phyloP scores from a whole-genome alignment of 2,888 invertebrate species.

The Drosophila monieri region DNA sequence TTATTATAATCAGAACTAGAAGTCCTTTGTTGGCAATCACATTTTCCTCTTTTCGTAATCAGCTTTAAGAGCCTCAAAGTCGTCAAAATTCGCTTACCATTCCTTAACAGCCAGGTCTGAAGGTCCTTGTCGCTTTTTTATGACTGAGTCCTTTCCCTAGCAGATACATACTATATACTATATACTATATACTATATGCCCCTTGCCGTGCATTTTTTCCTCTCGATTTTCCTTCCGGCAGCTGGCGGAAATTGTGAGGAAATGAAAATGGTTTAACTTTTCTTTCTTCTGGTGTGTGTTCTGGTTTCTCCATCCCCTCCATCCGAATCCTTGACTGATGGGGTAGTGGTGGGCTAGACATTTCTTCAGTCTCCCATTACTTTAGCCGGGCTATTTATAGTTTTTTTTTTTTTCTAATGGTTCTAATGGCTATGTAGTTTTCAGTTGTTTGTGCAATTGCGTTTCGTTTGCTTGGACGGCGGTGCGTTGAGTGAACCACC shows the following conservation, averaged over 20 bases:
- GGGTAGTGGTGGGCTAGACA: neutral
- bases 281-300: slow-evolving; percentile 31
- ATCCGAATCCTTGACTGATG: slow-evolving; percentile 29
- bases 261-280: slow-evolving; percentile 70
- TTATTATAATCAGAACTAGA: too few species aligned
- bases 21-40: slow-evolving; percentile 6
- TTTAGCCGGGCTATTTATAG: slow-evolving; percentile 58
- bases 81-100: slow-evolving; percentile 21
- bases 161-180: neutral
- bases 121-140: slow-evolving; percentile 19
- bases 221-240: slow-evolving; percentile 15
- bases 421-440: slow-evolving; percentile 57
- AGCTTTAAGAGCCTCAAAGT: slow-evolving; percentile 9
- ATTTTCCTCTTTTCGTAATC: slow-evolving; percentile 14
- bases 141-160: slow-evolving; percentile 6
- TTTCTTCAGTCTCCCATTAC: slow-evolving; percentile 38
- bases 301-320: neutral
- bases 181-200: neutral
- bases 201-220: slow-evolving; percentile 8
- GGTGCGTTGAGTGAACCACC: slow-evolving; percentile 70
- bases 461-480: slow-evolving; percentile 48
- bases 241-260: slow-evolving; percentile 69
- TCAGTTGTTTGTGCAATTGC: slow-evolving; percentile 57
- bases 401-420: slow-evolving; percentile 30
- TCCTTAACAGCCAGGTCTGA: neutral